Conservation (phyloP, 2,888 invertebrate species). For the Rhyacophila evoluta region DNA sequence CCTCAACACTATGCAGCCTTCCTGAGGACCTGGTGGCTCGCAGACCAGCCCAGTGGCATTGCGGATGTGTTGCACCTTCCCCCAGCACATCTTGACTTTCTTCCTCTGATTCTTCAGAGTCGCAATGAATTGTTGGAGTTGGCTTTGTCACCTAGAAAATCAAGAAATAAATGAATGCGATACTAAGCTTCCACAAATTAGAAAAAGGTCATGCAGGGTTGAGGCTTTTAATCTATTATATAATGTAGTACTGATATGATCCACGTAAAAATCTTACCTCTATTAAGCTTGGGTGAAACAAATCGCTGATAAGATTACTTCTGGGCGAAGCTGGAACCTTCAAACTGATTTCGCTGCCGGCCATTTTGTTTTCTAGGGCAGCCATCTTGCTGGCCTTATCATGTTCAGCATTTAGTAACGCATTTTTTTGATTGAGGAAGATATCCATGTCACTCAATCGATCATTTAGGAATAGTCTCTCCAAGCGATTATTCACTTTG, state of each 20-base stretch:
- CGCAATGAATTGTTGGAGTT: conserved; percentile 59
- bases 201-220: no score
- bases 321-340: conserved; percentile 57
- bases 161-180: no score
- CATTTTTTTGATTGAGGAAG: conserved; percentile 64
- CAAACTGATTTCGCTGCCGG: conserved; percentile 58
- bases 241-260: no score
- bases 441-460: conserved; percentile 63
- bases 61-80: conserved; percentile 67
- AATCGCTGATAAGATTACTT: conserved; percentile 61
- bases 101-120: conserved; percentile 67
- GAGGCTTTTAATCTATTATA: no score
- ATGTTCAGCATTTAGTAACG: conserved; percentile 56
- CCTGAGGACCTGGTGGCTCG: conserved; percentile 76
- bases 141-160: conserved; percentile 60
- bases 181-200: no score
- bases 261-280: no score
- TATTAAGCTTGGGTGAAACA: conserved; percentile 65
- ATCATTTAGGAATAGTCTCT: conserved; percentile 65
- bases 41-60: conserved; percentile 23
- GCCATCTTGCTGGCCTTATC: conserved; percentile 26
- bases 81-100: conserved; percentile 63
- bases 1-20: conserved; percentile 80
- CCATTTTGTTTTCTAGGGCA: not conserved
- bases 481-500: conserved; percentile 63